Conservation (phyloP, 2,797 vertebrate species). For the Anguilla obscura region DNA sequence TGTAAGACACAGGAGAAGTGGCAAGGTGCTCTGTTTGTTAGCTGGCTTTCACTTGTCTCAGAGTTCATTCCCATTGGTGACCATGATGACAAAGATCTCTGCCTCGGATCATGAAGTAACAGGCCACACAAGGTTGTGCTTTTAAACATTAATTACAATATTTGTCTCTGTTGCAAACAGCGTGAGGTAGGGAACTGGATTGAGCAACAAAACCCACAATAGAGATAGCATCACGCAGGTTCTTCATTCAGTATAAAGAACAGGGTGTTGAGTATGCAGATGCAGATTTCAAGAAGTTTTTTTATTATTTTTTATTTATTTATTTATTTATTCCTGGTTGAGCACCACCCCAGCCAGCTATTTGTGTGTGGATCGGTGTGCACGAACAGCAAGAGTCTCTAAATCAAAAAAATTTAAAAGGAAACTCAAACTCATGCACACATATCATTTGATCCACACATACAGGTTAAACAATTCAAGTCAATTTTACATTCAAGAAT, state of each 20-base stretch:
- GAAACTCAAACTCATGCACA: too few species aligned
- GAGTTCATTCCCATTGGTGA: neutral
- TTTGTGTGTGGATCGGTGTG: too few species aligned
- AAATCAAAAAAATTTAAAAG: too few species aligned
- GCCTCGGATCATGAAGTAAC: neutral
- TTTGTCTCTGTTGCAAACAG: neutral
- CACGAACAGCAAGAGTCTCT: too few species aligned
- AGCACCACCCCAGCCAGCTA: too few species aligned
- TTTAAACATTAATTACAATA: neutral
- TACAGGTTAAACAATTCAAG: too few species aligned
- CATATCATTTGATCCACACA: too few species aligned
- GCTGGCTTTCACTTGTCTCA: neutral
- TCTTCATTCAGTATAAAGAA: neutral
- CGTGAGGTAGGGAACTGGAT: neutral
- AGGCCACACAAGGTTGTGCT: neutral
- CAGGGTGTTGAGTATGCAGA: neutral
- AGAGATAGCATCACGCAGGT: neutral
- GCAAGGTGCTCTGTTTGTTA: neutral
- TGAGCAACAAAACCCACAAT: neutral
- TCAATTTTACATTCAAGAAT: too few species aligned
- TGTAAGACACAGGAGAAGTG: constrained; percentile 45
- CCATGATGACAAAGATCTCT: neutral
- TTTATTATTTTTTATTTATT: neutral
- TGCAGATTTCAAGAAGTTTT: too few species aligned
- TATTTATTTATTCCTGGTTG: neutral